A percentile compares a stretch with the other conserved stretches of the same genome.
phyloP scores from a whole-genome alignment of 35 echinoderm and acorn worm species.

The Strongylocentrotus purpuratus region DNA sequence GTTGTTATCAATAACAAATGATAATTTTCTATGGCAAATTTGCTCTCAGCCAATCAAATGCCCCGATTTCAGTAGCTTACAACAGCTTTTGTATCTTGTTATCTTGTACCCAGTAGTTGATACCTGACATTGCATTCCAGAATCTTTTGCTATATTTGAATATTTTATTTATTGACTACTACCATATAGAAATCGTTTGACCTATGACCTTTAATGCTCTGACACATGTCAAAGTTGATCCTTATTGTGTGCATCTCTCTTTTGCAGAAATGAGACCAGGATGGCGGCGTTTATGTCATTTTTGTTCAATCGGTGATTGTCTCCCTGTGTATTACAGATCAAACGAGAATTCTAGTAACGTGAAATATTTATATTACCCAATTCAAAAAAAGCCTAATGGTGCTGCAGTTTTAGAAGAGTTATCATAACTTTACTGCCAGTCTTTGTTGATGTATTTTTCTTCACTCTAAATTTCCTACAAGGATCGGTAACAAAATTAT shows the following conservation, averaged over 20 bases:
- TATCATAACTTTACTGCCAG: background rate
- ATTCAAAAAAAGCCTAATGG: background rate
- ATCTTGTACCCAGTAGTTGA: background rate
- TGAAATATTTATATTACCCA: background rate
- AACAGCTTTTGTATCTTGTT: background rate
- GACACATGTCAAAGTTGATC: conserved; percentile 13
- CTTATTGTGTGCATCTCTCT: conserved; percentile 17
- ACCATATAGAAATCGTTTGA: background rate
- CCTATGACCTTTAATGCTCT: background rate
- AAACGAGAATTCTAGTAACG: background rate
- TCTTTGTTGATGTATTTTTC: background rate
- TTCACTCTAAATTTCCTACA: background rate
- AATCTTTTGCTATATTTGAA: background rate
- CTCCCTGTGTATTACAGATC: background rate
- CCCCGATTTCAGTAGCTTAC: too few species aligned
- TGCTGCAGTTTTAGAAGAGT: background rate
- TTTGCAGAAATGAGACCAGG: conserved; percentile 49
- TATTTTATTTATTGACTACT: background rate
- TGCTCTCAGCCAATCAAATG: too few species aligned
- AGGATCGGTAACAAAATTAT: too few species aligned
- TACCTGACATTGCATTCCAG: background rate
- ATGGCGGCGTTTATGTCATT: conserved; percentile 24
- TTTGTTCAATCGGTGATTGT: conserved; percentile 35
- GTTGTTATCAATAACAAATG: too few species aligned
- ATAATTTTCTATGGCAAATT: too few species aligned